phyloP scores from a whole-genome alignment of 2,113 vertebrate species.

The Perca fluviatilis region DNA sequence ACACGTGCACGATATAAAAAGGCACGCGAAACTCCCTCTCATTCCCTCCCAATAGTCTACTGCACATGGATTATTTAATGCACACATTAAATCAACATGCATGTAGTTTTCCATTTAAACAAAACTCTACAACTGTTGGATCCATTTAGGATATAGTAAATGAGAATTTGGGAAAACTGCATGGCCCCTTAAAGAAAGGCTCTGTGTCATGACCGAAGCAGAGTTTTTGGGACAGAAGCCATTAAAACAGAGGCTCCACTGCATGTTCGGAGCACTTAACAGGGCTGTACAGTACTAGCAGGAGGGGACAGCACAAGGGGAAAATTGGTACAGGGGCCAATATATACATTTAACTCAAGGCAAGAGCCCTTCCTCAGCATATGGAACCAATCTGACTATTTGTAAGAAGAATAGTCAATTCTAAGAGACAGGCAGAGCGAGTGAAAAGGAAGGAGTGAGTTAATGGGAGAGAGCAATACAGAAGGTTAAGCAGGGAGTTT shows the following conservation, averaged over 20 bases:
- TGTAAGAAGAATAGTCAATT: conserved; percentile 62
- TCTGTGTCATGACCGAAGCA: conserved; percentile 53
- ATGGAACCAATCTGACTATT: conserved; percentile 84
- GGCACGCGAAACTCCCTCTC: conserved; percentile 35
- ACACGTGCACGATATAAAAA: conserved; percentile 68
- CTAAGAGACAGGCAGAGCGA: conserved; percentile 43
- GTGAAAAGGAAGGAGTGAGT: conserved; percentile 54
- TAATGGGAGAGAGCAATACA: conserved; percentile 51
- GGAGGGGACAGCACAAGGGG: conserved; percentile 60
- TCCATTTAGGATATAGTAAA: conserved; percentile 43
- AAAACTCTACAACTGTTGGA: conserved; percentile 54
- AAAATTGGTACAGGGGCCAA: conserved; percentile 76
- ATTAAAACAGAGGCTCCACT: conserved; percentile 69
- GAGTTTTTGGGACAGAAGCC: conserved; percentile 68
- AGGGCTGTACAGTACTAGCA: conserved; percentile 58
- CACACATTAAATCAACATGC: conserved; percentile 1
- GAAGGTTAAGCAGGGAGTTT: conserved; percentile 49
- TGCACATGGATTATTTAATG: conserved; percentile 20
- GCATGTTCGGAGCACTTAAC: conserved; percentile 65
- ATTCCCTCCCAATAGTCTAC: neutral
- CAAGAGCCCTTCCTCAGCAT: conserved; percentile 71
- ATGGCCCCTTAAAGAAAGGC: conserved; percentile 37
- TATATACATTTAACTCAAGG: conserved; percentile 78
- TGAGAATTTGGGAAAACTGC: conserved; percentile 45
- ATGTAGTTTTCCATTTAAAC: conserved; percentile 22